phyloP scores from a whole-genome alignment of 1,140 invertebrate genomes.

The Drosophila micromelanica region DNA sequence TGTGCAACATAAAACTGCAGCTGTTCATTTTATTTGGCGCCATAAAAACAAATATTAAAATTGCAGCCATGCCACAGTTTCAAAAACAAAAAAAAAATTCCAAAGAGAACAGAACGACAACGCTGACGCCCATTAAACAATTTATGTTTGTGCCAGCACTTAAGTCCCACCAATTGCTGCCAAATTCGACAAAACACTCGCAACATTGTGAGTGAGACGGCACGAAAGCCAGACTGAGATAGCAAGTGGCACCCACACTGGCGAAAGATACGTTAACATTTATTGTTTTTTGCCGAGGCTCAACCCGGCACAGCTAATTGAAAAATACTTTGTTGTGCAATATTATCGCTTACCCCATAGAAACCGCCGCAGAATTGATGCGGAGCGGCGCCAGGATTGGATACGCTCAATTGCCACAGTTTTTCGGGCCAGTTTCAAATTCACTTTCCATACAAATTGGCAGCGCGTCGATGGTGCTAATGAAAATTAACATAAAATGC shows the following conservation, averaged over 20 bases:
- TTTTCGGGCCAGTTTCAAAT: slow-evolving; percentile 70
- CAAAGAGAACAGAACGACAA: slow-evolving; percentile 32
- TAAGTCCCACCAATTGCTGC: slow-evolving; percentile 61
- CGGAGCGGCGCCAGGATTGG: slow-evolving; percentile 33
- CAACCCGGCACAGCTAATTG: slow-evolving; percentile 63
- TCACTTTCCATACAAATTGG: slow-evolving; percentile 82
- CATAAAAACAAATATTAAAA: slow-evolving; percentile 67
- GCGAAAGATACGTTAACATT: slow-evolving; percentile 54
- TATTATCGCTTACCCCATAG: slow-evolving; percentile 44
- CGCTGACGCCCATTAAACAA: slow-evolving; percentile 66
- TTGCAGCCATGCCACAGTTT: slow-evolving; percentile 49
- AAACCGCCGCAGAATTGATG: slow-evolving; percentile 11
- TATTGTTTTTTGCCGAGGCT: slow-evolving; percentile 78
- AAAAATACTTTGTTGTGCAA: slow-evolving; percentile 81
- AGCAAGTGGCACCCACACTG: neutral
- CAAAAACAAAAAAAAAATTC: slow-evolving; percentile 4
- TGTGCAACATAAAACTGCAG: slow-evolving; percentile 47
- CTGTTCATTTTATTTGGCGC: slow-evolving; percentile 51
- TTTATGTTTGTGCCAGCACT: slow-evolving; percentile 65
- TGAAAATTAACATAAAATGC: slow-evolving; percentile 83
- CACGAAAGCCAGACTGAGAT: neutral
- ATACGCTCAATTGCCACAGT: slow-evolving; percentile 64
- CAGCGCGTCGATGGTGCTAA: slow-evolving; percentile 74
- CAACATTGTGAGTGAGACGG: slow-evolving; percentile 31
- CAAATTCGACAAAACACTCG: slow-evolving; percentile 65